These are phyloP conservation scores for Tinea pellionella DNA, from an alignment of 2,888 invertebrate species.

Conservation along the genomic window DNA sequence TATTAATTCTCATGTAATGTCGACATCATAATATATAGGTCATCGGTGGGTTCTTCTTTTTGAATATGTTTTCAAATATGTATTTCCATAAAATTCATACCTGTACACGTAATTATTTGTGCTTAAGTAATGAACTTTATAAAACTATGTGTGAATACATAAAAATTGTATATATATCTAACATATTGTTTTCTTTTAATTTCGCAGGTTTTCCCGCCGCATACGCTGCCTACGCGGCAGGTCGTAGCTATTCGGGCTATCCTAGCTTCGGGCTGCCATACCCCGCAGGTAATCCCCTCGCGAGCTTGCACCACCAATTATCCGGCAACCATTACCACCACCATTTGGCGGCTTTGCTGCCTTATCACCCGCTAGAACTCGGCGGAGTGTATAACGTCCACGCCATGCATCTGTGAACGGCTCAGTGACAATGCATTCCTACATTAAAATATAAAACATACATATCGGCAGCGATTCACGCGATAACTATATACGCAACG, in stretches of 20 bases:
- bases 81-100: no score
- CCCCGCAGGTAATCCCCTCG: constrained; percentile 94
- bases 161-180: no score
- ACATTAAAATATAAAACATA: constrained; percentile 40
- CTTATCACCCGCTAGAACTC: constrained; percentile 76
- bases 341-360: constrained; percentile 72
- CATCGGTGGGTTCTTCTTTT: no score
- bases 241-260: constrained; percentile 96
- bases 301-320: constrained; percentile 81
- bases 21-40: no score
- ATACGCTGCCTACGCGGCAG: constrained; percentile 96
- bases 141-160: no score
- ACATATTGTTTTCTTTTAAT: constrained; percentile 17
- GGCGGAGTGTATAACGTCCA: constrained; percentile 78
- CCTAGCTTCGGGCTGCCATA: constrained; percentile 98
- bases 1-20: no score
- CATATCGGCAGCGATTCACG: background rate
- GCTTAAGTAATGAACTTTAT: background rate
- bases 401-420: constrained; percentile 83
- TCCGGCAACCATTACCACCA: constrained; percentile 71
- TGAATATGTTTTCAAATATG: no score
- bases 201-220: constrained; percentile 92
- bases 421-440: constrained; percentile 64
- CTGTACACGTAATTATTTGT: no score
- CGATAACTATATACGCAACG: background rate